Evolutionary conservation across 2,888 invertebrate species (phyloP).

Genomic region (Drosophila bunnanda): DNA sequence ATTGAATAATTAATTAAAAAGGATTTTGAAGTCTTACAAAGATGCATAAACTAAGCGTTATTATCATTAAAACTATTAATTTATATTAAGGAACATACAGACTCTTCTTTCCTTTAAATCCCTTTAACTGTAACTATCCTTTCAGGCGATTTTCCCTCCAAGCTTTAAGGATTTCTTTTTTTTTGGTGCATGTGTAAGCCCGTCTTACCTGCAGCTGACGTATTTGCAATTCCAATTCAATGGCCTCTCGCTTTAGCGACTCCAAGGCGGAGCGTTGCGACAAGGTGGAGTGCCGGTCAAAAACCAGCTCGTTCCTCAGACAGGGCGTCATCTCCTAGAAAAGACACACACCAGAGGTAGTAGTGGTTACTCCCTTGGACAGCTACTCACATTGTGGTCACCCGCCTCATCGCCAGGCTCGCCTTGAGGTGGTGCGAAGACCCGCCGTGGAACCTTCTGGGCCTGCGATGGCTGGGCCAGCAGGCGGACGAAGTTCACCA

Average conservation of each 20-base stretch:
- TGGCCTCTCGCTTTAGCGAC: slow-evolving; percentile 92
- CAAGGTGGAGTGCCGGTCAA: slow-evolving; percentile 90
- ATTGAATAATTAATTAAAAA: neutral
- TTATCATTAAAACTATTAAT: no score
- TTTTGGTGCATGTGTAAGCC: neutral
- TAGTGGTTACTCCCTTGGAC: slow-evolving; percentile 1
- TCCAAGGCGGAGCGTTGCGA: slow-evolving; percentile 91
- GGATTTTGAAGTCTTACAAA: no score
- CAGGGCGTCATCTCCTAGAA: slow-evolving; percentile 89
- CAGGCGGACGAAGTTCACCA: slow-evolving; percentile 90
- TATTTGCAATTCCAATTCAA: slow-evolving; percentile 93
- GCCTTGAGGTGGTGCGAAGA: slow-evolving; percentile 88
- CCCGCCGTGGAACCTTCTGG: slow-evolving; percentile 84
- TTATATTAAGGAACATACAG: no score
- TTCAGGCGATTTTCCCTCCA: neutral
- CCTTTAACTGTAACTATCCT: neutral
- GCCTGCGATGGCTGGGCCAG: slow-evolving; percentile 86
- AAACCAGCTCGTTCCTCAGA: slow-evolving; percentile 92
- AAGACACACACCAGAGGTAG: neutral
- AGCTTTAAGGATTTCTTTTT: neutral
- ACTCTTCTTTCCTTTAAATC: no score
- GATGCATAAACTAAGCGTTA: no score
- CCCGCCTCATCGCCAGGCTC: slow-evolving; percentile 85
- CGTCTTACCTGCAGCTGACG: slow-evolving; percentile 89
- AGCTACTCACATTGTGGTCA: slow-evolving; percentile 85